These are phyloP conservation scores for Ormyrus nitidulus DNA, from an alignment of 2,888 invertebrate species.

Conservation along the genomic window DNA sequence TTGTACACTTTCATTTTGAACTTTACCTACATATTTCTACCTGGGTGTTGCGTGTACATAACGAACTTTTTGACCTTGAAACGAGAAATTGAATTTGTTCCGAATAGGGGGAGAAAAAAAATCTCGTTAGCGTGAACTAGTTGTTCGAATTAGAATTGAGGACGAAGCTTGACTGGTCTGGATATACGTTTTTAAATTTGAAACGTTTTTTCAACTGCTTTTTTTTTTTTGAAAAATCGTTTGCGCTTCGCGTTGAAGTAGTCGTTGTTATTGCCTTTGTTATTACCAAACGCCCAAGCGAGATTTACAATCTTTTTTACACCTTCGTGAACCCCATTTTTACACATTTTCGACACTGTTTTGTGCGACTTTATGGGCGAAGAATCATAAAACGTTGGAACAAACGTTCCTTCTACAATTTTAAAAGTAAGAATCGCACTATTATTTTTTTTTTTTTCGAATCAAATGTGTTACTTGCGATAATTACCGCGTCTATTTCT, in stretches of 20 bases:
- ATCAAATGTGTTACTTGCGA: background rate
- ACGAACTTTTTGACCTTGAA: background rate
- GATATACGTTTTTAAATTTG: no score
- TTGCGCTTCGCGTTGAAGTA: background rate
- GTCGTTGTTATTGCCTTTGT: background rate
- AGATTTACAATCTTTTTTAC: conserved; percentile 26
- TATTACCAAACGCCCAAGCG: background rate
- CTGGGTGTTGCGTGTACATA: background rate
- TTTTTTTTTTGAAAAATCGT: background rate
- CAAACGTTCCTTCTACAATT: background rate
- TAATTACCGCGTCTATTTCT: conserved; percentile 10
- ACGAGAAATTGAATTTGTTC: conserved; percentile 31
- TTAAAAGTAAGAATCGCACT: background rate
- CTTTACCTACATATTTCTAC: conserved; percentile 3
- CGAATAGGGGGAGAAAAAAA: background rate
- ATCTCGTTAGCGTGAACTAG: conserved; percentile 18
- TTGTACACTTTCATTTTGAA: background rate
- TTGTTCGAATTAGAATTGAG: background rate
- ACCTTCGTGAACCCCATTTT: background rate
- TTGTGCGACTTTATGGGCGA: background rate
- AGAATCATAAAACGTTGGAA: background rate
- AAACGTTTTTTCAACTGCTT: background rate
- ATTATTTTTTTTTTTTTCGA: background rate
- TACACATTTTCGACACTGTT: conserved; percentile 1
- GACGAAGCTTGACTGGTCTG: no score